phyloP scores from a whole-genome alignment of 64 coral and sea anemone species.

The Pocillopora damicornis region DNA sequence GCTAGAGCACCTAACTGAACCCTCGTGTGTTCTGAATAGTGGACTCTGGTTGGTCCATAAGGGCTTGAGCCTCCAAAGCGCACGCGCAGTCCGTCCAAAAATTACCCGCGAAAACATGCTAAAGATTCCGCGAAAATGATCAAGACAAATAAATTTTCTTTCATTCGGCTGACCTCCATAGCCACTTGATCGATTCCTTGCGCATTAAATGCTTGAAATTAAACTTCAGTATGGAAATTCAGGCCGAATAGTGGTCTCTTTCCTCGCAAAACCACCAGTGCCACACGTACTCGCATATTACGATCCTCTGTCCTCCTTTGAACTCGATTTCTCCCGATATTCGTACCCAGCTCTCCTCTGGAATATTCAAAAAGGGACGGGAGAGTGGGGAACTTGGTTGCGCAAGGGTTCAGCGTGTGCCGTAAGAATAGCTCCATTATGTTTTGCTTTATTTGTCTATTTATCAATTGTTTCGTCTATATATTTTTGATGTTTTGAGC shows the following conservation, averaged over 20 bases:
- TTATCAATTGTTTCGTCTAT: too few relatives aligned
- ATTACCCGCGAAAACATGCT: slow-evolving; percentile 41
- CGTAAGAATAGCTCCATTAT: too few relatives aligned
- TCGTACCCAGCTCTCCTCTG: slow-evolving; percentile 1
- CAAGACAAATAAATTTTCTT: background rate
- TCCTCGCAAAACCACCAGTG: background rate
- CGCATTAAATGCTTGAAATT: background rate
- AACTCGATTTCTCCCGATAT: background rate
- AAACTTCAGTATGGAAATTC: background rate
- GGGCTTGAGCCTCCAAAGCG: slow-evolving; percentile 53
- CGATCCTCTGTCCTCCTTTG: background rate
- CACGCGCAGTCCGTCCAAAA: slow-evolving; percentile 46
- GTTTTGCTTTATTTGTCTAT: background rate
- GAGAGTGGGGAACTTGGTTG: too few relatives aligned
- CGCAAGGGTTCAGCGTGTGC: too few relatives aligned
- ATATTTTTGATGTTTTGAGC: too few relatives aligned
- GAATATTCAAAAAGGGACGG: too few relatives aligned
- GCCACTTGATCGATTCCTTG: background rate
- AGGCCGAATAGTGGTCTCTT: background rate
- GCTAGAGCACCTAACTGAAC: slow-evolving; percentile 32
- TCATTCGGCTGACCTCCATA: background rate
- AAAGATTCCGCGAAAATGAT: background rate
- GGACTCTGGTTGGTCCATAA: slow-evolving; percentile 58
- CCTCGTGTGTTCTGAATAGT: slow-evolving; percentile 42
- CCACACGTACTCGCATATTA: background rate